Evolutionary conservation across 2,888 invertebrate genomes (phyloP).

Genomic region (Iselma pallidipennis): DNA sequence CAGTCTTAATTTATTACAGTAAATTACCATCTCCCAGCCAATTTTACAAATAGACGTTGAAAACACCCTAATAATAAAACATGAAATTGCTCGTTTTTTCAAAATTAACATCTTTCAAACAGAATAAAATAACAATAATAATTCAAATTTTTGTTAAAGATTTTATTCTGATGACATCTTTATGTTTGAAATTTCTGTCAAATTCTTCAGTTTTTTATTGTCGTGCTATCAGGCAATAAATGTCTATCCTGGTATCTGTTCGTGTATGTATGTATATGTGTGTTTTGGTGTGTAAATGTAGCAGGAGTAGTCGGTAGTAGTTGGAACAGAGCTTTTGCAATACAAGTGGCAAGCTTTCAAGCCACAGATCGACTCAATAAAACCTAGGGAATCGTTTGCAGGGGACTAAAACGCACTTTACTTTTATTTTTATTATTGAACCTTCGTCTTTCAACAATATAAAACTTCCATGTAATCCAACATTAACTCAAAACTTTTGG

Average conservation of each 20-base stretch:
- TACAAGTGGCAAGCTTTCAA: constrained; percentile 39
- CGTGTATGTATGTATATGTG: not conserved
- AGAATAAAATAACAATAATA: not conserved
- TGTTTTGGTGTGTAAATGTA: not conserved
- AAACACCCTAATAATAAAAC: not conserved
- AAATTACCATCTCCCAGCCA: constrained; percentile 12
- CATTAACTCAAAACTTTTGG: too few relatives aligned
- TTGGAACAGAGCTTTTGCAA: constrained; percentile 24
- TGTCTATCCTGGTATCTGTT: not conserved
- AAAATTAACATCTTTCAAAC: not conserved
- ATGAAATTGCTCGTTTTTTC: not conserved
- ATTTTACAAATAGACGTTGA: not conserved
- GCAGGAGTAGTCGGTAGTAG: too few relatives aligned
- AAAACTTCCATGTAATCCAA: not conserved
- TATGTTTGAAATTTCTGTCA: too few relatives aligned
- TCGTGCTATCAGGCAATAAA: not conserved
- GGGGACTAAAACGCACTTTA: constrained; percentile 38
- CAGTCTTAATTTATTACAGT: constrained; percentile 38
- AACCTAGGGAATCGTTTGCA: constrained; percentile 39
- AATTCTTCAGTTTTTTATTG: too few relatives aligned
- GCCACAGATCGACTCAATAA: constrained; percentile 47
- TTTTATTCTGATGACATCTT: too few relatives aligned
- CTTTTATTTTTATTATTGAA: constrained; percentile 37
- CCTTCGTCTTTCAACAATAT: not conserved
- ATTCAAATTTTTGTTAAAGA: too few relatives aligned